Evolutionary conservation across 2,113 vertebrate genomes (phyloP).

Genomic region (Sclerurus mexicanus): DNA sequence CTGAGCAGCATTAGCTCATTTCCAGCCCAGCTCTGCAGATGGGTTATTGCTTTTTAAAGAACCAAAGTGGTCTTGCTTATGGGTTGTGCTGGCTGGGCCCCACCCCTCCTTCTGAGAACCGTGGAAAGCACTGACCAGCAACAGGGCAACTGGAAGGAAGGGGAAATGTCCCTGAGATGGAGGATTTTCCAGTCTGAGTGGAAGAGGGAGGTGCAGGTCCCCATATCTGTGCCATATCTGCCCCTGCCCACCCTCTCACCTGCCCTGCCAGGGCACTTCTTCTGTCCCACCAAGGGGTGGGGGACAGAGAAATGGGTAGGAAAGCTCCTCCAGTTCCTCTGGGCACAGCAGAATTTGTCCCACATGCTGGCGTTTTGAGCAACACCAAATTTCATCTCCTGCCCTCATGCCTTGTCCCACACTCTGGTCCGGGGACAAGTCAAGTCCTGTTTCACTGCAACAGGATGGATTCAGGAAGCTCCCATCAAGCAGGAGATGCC

Average conservation of each 20-base stretch:
- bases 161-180: not conserved
- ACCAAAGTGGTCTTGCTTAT: not conserved
- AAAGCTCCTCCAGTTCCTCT: not conserved
- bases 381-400: not conserved
- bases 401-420: not conserved
- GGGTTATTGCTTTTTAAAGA: not conserved
- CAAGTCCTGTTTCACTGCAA: not conserved
- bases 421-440: not conserved
- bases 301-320: not conserved
- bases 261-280: not conserved
- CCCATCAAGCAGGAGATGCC: accelerated
- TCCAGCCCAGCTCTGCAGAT: not conserved
- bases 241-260: not conserved
- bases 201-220: not conserved
- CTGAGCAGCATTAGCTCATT: not conserved
- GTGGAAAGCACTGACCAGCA: not conserved
- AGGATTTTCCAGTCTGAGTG: not conserved
- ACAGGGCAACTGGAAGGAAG: not conserved
- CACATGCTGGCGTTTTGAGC: not conserved
- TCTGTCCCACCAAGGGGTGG: not conserved
- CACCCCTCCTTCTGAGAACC: not conserved
- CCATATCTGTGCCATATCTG: accelerated
- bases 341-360: not conserved
- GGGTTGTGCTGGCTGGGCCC: not conserved
- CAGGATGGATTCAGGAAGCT: not conserved